Conservation (phyloP, 2,113 vertebrate genomes). For the Tapirus terrestris region DNA sequence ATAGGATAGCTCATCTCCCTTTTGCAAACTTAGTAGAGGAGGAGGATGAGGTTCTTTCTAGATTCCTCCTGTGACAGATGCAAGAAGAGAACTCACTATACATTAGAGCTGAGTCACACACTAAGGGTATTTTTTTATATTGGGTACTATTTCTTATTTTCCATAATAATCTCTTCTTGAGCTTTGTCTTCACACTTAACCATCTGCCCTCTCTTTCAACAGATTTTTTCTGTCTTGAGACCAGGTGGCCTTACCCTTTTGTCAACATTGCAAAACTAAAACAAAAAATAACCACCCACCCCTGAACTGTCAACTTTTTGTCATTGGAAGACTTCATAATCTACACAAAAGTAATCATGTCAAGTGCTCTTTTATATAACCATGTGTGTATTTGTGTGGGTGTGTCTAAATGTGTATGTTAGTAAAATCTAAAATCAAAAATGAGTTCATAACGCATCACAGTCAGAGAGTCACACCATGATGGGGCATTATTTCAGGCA, state of each 20-base stretch:
- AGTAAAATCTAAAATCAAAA: slow-evolving; percentile 31
- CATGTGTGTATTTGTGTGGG: background rate
- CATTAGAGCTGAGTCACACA: background rate
- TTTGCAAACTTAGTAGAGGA: background rate
- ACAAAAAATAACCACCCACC: slow-evolving; percentile 17
- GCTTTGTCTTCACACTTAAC: slow-evolving; percentile 18
- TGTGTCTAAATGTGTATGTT: background rate
- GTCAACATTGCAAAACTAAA: background rate
- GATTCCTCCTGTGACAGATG: background rate
- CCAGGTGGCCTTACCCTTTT: background rate
- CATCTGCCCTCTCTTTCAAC: slow-evolving; percentile 4
- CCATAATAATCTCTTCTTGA: background rate
- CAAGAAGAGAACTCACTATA: slow-evolving; percentile 35
- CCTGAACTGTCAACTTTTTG: background rate
- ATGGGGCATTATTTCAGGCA: background rate
- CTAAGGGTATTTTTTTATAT: slow-evolving; percentile 2
- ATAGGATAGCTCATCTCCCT: background rate
- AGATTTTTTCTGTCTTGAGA: slow-evolving; percentile 32
- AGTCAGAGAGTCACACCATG: background rate
- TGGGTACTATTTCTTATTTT: slow-evolving; percentile 26
- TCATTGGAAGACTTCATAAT: background rate
- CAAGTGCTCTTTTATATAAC: slow-evolving; percentile 14
- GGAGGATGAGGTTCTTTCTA: background rate
- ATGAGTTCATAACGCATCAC: background rate
- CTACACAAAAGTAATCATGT: background rate